Evolutionary conservation across 2,797 vertebrate genomes (phyloP).

Genomic region (Bovichtus variegatus): DNA sequence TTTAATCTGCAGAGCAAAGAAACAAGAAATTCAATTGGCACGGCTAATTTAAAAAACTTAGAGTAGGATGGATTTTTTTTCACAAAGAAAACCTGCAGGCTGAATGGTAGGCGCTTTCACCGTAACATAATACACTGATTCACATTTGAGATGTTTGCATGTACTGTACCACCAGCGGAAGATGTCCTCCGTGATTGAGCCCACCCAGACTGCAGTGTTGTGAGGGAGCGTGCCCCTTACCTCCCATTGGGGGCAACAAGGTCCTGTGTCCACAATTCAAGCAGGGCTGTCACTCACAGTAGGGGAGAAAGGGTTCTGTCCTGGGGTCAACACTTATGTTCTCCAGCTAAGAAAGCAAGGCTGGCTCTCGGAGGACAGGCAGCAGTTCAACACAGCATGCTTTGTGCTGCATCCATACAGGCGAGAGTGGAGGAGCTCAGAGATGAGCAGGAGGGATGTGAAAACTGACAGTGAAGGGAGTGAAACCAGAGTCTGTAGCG

Average conservation of each 20-base stretch:
- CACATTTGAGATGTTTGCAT: slow-evolving; percentile 80
- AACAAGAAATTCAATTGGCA: slow-evolving; percentile 82
- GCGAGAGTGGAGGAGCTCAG: slow-evolving; percentile 46
- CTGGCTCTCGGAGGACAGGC: slow-evolving; percentile 75
- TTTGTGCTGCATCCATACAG: slow-evolving; percentile 78
- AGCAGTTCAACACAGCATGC: slow-evolving; percentile 78
- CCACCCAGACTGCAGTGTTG: slow-evolving; percentile 87
- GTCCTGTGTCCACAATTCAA: slow-evolving; percentile 84
- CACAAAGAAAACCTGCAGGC: slow-evolving; percentile 64
- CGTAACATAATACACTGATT: slow-evolving; percentile 79
- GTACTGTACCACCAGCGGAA: slow-evolving; percentile 80
- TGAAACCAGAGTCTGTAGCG: neutral
- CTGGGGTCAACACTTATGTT: slow-evolving; percentile 88
- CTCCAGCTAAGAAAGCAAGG: slow-evolving; percentile 90
- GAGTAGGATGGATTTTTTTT: slow-evolving; percentile 52
- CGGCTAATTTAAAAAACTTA: slow-evolving; percentile 71
- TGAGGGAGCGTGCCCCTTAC: slow-evolving; percentile 77
- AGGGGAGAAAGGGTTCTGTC: slow-evolving; percentile 85
- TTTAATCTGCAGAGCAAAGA: slow-evolving; percentile 86
- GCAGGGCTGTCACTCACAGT: slow-evolving; percentile 85
- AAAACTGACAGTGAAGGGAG: slow-evolving; percentile 33
- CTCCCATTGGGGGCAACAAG: slow-evolving; percentile 82
- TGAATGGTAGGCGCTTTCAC: slow-evolving; percentile 57
- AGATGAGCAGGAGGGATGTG: slow-evolving; percentile 64
- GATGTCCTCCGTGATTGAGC: slow-evolving; percentile 80